Evolutionary conservation across 2,797 vertebrate species (phyloP).

Genomic region (Danio aesculapii): DNA sequence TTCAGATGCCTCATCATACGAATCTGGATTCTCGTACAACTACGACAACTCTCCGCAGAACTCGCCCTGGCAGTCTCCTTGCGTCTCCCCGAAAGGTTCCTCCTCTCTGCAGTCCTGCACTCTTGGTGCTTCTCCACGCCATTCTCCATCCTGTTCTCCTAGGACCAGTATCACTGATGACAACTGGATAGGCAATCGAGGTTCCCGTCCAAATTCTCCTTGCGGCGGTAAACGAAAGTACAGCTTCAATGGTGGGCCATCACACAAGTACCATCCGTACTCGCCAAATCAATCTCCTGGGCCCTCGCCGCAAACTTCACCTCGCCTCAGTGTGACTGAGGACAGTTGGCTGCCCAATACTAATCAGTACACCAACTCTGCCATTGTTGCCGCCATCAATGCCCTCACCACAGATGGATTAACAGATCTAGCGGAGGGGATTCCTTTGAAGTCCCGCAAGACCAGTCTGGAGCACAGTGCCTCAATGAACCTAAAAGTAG

Average conservation of each 20-base stretch:
- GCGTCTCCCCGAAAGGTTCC: constrained; percentile 92
- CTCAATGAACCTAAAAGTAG: constrained; percentile 88
- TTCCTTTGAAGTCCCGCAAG: constrained; percentile 91
- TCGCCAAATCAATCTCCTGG: constrained; percentile 90
- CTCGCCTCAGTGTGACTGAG: constrained; percentile 90
- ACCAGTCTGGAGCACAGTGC: constrained; percentile 85
- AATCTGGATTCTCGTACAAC: constrained; percentile 92
- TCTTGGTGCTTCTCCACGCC: constrained; percentile 83
- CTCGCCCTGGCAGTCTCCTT: constrained; percentile 96
- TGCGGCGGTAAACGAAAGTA: constrained; percentile 95
- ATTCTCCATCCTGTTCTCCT: constrained; percentile 89
- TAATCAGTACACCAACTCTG: constrained; percentile 97
- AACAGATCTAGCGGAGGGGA: constrained; percentile 88
- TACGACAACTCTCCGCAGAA: constrained; percentile 93
- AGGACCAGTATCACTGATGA: constrained; percentile 88
- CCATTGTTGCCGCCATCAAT: constrained; percentile 96
- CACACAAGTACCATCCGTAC: constrained; percentile 82
- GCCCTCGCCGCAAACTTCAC: constrained; percentile 88
- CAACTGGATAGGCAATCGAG: constrained; percentile 83
- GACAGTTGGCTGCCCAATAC: constrained; percentile 91
- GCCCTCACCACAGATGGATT: constrained; percentile 93
- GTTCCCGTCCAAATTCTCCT: constrained; percentile 88
- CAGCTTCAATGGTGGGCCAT: constrained; percentile 82
- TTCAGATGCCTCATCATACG: constrained; percentile 95
- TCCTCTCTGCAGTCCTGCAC: constrained; percentile 83